Percentiles rank a stretch among this genome's conserved stretches.
Evolutionary conservation across 2,797 vertebrate species (phyloP).

Genomic region (Pseudomugil gertrudae): DNA sequence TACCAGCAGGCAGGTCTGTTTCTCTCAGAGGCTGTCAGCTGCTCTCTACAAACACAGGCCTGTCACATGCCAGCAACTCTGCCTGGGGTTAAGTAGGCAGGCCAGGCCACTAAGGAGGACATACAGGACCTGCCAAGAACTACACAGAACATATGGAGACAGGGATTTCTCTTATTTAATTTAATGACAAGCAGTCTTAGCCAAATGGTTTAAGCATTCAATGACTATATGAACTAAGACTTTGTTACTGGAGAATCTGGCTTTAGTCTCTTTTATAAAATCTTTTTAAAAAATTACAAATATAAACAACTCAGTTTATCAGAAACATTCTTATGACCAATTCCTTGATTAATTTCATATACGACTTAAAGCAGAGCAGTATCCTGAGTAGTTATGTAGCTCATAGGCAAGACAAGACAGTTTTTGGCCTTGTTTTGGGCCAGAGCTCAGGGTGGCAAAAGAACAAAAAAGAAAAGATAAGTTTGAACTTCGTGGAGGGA

Average conservation of each 20-base stretch:
- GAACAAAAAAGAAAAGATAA: not conserved
- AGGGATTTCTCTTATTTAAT: not conserved
- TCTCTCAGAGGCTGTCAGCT: conserved; percentile 46
- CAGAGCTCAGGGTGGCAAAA: conserved; percentile 16
- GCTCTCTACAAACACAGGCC: conserved; percentile 34
- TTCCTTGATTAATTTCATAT: too few species aligned
- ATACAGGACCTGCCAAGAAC: conserved; percentile 15
- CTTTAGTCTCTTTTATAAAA: not conserved
- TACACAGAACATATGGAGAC: not conserved
- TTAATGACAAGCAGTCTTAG: not conserved
- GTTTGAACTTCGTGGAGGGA: not conserved
- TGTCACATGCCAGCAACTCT: conserved; percentile 33
- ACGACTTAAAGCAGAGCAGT: not conserved
- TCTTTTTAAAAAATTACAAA: not conserved
- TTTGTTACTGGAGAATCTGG: not conserved
- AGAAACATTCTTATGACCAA: not conserved
- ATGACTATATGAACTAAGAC: not conserved
- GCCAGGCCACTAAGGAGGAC: not conserved
- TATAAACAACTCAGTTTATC: not conserved
- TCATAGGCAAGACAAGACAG: too few species aligned
- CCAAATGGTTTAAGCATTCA: not conserved
- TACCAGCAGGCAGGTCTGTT: conserved; percentile 36
- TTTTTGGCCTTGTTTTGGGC: conserved; percentile 37
- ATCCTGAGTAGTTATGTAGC: conserved; percentile 11
- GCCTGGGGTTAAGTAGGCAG: conserved; percentile 22